phyloP scores from a whole-genome alignment of 2,797 vertebrate genomes.

The Xenentodon cancila region DNA sequence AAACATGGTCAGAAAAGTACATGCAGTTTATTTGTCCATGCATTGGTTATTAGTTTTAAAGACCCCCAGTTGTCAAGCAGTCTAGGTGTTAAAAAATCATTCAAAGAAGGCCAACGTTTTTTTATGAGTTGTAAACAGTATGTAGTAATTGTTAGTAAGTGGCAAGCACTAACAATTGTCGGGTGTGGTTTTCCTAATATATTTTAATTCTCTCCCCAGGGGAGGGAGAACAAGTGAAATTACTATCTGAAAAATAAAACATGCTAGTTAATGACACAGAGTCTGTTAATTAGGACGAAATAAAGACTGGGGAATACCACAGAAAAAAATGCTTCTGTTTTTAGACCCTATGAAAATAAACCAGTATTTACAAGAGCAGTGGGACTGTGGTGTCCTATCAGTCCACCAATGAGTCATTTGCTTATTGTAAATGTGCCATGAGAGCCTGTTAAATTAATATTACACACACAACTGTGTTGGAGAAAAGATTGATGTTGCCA shows the following conservation, averaged over 20 bases:
- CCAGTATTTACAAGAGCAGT: neutral
- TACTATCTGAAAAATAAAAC: constrained; percentile 14
- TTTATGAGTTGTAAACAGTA: constrained; percentile 27
- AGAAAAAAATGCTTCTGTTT: neutral
- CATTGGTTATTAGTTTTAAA: constrained; percentile 3
- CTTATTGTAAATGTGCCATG: too few relatives aligned
- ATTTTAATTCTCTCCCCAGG: constrained; percentile 12
- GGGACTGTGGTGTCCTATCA: neutral
- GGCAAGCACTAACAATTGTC: constrained; percentile 31
- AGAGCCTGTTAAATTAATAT: too few relatives aligned
- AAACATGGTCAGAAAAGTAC: constrained; percentile 32
- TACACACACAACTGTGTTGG: too few relatives aligned
- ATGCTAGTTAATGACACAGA: neutral
- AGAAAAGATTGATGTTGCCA: too few relatives aligned
- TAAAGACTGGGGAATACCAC: too few relatives aligned
- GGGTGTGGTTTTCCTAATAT: constrained; percentile 33
- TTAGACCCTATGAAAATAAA: neutral
- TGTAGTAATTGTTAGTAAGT: constrained; percentile 41
- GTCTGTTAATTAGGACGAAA: neutral
- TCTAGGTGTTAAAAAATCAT: constrained; percentile 5
- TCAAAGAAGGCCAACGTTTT: constrained; percentile 26
- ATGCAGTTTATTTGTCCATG: constrained; percentile 19
- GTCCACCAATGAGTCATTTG: neutral
- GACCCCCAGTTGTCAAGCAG: neutral
- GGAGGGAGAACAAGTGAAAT: neutral